Conservation (phyloP, 2,888 invertebrate genomes). For the Silvanus unidentatus region DNA sequence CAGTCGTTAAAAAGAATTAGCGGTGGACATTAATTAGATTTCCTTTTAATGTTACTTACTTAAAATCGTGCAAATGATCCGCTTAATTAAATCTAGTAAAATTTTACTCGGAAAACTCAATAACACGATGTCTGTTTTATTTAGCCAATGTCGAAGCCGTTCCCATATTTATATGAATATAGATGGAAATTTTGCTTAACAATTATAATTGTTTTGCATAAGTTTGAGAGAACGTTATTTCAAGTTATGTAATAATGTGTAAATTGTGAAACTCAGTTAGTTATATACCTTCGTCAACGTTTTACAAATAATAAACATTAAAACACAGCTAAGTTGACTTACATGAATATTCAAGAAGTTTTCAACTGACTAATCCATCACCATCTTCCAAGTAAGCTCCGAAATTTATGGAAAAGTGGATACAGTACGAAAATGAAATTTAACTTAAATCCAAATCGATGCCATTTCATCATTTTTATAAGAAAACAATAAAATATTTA, state of each 20-base stretch:
- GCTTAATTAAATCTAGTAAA: too few relatives aligned
- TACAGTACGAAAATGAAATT: background rate
- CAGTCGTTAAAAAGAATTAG: too few relatives aligned
- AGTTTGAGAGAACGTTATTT: background rate
- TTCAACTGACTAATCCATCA: slow-evolving; percentile 18
- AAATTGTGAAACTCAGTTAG: slow-evolving; percentile 1
- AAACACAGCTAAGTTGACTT: slow-evolving; percentile 2
- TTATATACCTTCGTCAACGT: slow-evolving; percentile 2
- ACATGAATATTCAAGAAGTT: slow-evolving; percentile 19
- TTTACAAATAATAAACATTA: slow-evolving; percentile 6
- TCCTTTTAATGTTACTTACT: too few relatives aligned
- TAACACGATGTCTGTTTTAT: too few relatives aligned
- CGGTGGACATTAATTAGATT: too few relatives aligned
- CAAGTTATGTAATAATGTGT: slow-evolving; percentile 2
- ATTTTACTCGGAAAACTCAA: too few relatives aligned
- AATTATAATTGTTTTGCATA: slow-evolving; percentile 1
- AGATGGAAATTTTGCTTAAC: slow-evolving; percentile 1
- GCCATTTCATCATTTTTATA: too few relatives aligned
- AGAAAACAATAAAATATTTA: too few relatives aligned
- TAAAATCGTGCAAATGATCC: too few relatives aligned
- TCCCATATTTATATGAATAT: too few relatives aligned
- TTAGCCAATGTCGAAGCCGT: too few relatives aligned
- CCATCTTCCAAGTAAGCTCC: slow-evolving; percentile 8
- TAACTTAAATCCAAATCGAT: too few relatives aligned
- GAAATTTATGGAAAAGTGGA: background rate